Conservation (phyloP, 2,888 invertebrate species). For the Synergus japonicus region DNA sequence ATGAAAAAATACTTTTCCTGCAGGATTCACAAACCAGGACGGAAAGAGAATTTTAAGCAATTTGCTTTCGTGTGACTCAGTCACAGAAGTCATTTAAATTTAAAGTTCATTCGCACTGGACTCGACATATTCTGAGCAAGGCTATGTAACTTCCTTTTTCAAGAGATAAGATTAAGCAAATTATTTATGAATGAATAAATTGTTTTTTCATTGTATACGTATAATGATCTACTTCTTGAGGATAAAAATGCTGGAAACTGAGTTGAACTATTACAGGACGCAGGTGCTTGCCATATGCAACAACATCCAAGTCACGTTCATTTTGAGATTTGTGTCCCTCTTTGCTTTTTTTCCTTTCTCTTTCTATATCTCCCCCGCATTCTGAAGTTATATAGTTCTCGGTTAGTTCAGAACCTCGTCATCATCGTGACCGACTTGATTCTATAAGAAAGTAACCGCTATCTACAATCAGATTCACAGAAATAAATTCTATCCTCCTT, state of each 20-base stretch:
- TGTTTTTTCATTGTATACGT: too few species aligned
- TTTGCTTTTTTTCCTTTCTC: slow-evolving; percentile 46
- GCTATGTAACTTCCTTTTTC: too few species aligned
- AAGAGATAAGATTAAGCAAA: too few species aligned
- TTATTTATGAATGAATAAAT: too few species aligned
- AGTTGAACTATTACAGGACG: neutral
- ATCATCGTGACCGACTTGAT: neutral
- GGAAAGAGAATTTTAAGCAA: neutral
- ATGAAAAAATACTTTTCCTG: neutral
- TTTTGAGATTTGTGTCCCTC: slow-evolving; percentile 27
- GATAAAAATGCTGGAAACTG: neutral
- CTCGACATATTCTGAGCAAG: neutral
- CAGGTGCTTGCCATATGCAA: slow-evolving; percentile 50
- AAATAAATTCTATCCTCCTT: neutral
- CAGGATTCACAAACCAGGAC: neutral
- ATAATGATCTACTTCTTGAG: neutral
- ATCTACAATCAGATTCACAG: neutral
- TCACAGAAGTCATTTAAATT: neutral
- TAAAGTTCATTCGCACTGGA: neutral
- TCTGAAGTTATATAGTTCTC: slow-evolving; percentile 23
- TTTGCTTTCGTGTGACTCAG: slow-evolving; percentile 1
- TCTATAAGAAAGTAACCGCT: neutral
- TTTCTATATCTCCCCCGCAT: slow-evolving; percentile 45
- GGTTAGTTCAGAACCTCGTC: slow-evolving; percentile 3
- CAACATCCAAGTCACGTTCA: neutral